Base-by-base conservation (phyloP, 35 echinoderm and acorn worm genomes). In the Ophiothrix spiculata region DNA sequence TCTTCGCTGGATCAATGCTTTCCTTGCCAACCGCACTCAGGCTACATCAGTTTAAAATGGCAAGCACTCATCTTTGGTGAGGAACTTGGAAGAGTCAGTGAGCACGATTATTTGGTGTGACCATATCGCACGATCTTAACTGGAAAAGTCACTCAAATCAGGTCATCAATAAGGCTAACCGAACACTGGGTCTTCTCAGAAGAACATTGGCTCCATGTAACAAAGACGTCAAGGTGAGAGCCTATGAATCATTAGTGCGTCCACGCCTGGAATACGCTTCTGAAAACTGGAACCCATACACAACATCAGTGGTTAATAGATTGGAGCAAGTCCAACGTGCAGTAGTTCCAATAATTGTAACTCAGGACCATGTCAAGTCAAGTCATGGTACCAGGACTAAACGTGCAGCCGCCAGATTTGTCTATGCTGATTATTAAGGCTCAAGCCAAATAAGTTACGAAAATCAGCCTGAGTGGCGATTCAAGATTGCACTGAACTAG, bases 51-150 rank as follows among this genome's bases (percentile, higher is more conserved):
- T 40, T 15, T 15, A 19, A 6, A 81, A 81, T 54, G 80, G 80
- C 1, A 46, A 25, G 15, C 80, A 81, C 33, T 81, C 80, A 2
- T 81, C 2, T 45, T 40, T 21, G 41, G 80, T 10, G 80, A 81
- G 14, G 35, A 42, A 4, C 33, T 81, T 10, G 21, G 16, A 10
- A 35, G 12, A 16, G 80, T 81, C 31, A 15, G 16, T 19, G 12
- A 81, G 14, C 80, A 81, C 35, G 80, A 81, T 32, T 81, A 81
- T 81, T 32, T 81, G 80, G 80, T 15, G 80, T 81, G 6, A 81
- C 80, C 12, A 81, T 81, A 6, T 54, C 80, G 2, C 38, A 81
- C 21, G 39, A 81, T 35, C 80, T 81, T 4, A 40, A 31, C n/a
- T 81, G 80, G 80, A 81, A 19, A 23, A 31, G 46, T 32, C 80